Conservation (phyloP, 1,140 invertebrate species). For the Neodiprion fabricii region DNA sequence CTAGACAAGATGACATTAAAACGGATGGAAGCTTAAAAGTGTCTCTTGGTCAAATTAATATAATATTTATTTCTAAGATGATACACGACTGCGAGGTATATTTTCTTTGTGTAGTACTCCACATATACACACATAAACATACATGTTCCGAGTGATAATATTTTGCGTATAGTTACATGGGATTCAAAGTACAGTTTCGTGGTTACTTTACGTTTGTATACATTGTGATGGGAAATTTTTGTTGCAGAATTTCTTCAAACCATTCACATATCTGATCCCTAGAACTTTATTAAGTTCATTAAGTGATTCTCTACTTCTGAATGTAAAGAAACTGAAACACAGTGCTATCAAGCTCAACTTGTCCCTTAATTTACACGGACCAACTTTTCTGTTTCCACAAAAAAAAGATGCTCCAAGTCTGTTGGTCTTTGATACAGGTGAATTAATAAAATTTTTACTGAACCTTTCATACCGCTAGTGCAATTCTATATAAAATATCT, state of each 20-base stretch:
- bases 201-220: slow-evolving; percentile 37
- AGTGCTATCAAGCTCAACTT: slow-evolving; percentile 72
- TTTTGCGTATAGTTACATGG: neutral
- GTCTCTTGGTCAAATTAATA: slow-evolving; percentile 74
- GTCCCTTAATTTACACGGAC: slow-evolving; percentile 76
- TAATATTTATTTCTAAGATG: slow-evolving; percentile 75
- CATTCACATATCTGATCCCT: slow-evolving; percentile 58
- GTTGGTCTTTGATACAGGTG: slow-evolving; percentile 79
- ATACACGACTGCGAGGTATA: slow-evolving; percentile 73
- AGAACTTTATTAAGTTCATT: slow-evolving; percentile 31
- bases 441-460: slow-evolving; percentile 18
- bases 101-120: slow-evolving; percentile 10
- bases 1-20: slow-evolving; percentile 62
- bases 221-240: slow-evolving; percentile 33
- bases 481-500: no score
- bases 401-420: slow-evolving; percentile 81
- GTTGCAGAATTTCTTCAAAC: slow-evolving; percentile 72
- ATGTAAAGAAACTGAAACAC: slow-evolving; percentile 63
- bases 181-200: slow-evolving; percentile 39
- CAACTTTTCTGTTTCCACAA: slow-evolving; percentile 79
- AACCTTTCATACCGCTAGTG: neutral
- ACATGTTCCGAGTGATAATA: neutral
- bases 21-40: slow-evolving; percentile 75
- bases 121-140: slow-evolving; percentile 9
- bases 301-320: slow-evolving; percentile 39